A percentile compares a stretch with the other conserved stretches of the same genome.
Evolutionary conservation across 2,888 invertebrate species (phyloP).

Genomic region (Nomada fucata): DNA sequence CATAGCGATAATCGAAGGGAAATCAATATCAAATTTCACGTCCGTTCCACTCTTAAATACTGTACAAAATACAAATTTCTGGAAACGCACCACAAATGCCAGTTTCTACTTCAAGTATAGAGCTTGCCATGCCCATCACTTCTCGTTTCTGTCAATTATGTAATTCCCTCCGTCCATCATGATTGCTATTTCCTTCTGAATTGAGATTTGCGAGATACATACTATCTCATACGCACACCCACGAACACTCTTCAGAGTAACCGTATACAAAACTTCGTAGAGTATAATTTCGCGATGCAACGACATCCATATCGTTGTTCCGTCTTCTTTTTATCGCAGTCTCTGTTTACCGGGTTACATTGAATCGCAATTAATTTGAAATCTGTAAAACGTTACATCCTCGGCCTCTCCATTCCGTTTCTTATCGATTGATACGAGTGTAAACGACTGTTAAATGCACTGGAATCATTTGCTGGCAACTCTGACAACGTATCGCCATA

Average conservation of each 20-base stretch:
- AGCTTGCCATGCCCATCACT: neutral
- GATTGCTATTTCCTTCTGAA: neutral
- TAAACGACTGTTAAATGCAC: conserved; percentile 55
- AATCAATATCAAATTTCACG: conserved; percentile 43
- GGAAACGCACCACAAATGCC: neutral
- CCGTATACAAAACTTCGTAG: conserved; percentile 2
- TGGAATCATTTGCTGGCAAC: conserved; percentile 20
- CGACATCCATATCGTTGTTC: neutral
- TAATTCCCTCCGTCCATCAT: conserved; percentile 1
- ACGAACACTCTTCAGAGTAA: conserved; percentile 15
- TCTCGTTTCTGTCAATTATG: conserved; percentile 3
- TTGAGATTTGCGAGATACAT: conserved; percentile 31
- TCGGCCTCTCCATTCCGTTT: neutral
- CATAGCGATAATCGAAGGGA: conserved; percentile 27
- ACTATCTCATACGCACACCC: conserved; percentile 13
- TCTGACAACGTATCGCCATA: neutral
- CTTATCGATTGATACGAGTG: conserved; percentile 42
- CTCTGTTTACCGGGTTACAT: conserved; percentile 24
- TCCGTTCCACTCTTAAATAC: conserved; percentile 45
- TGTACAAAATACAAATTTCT: conserved; percentile 58
- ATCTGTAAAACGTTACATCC: conserved; percentile 35
- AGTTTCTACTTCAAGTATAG: neutral
- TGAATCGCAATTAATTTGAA: conserved; percentile 23
- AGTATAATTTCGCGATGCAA: conserved; percentile 1
- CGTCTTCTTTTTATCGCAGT: conserved; percentile 7